Evolutionary conservation across 1,140 invertebrate genomes (phyloP).

Genomic region (Sitodiplosis mosellana): DNA sequence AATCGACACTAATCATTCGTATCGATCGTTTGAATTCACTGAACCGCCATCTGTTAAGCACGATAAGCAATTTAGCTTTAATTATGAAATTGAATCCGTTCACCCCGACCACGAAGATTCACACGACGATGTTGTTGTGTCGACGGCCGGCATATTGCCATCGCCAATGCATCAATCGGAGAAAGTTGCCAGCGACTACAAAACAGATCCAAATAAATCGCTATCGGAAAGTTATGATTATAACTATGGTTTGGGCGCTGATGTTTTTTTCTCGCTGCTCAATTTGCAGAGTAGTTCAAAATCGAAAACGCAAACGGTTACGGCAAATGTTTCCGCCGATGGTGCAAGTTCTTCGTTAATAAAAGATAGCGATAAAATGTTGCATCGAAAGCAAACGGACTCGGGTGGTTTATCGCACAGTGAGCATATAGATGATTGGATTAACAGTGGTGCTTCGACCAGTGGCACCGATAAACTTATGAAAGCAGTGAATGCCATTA

Average conservation of each 20-base stretch:
- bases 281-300: slow-evolving; percentile 61
- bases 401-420: slow-evolving; percentile 15
- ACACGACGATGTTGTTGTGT: slow-evolving; percentile 6
- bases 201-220: slow-evolving; percentile 9
- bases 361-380: slow-evolving; percentile 21
- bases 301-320: slow-evolving; percentile 22
- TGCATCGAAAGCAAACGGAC: slow-evolving; percentile 24
- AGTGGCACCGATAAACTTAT: slow-evolving; percentile 38
- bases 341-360: slow-evolving; percentile 22
- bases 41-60: slow-evolving; percentile 26
- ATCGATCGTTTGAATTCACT: slow-evolving; percentile 19
- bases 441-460: slow-evolving; percentile 26
- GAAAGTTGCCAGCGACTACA: background rate
- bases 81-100: background rate
- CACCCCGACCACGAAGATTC: background rate
- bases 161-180: background rate
- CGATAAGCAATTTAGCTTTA: slow-evolving; percentile 5
- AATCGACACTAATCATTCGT: slow-evolving; percentile 7
- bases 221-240: slow-evolving; percentile 18
- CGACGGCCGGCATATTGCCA: background rate
- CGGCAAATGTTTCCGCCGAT: slow-evolving; percentile 19
- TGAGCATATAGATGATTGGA: slow-evolving; percentile 32
- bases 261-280: slow-evolving; percentile 68
- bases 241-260: slow-evolving; percentile 43
- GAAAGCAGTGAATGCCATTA: slow-evolving; percentile 37